These are phyloP conservation scores for Acrocephalus arundinaceus DNA, from an alignment of 2,113 vertebrate genomes.

Conservation along the genomic window DNA sequence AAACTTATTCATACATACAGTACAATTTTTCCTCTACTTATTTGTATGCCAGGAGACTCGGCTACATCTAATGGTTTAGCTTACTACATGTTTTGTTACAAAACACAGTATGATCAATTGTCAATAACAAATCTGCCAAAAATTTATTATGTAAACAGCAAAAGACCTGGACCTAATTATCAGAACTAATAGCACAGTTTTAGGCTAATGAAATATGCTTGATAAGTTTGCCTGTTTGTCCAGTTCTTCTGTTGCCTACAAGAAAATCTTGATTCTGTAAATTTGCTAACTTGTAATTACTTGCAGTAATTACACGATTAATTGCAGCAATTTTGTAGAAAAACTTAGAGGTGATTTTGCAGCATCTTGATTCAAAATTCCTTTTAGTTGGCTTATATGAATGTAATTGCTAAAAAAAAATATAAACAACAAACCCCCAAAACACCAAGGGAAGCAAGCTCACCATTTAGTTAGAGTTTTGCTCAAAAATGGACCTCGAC, in stretches of 20 bases:
- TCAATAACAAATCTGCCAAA: background rate
- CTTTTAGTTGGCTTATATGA: background rate
- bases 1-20: background rate
- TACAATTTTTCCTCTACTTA: background rate
- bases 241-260: background rate
- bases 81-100: background rate
- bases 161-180: background rate
- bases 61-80: background rate
- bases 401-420: background rate
- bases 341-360: background rate
- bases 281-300: background rate
- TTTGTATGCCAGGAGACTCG: background rate
- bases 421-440: background rate
- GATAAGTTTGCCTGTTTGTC: background rate
- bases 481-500: background rate
- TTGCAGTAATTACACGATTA: background rate
- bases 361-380: background rate
- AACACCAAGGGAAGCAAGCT: background rate
- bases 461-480: background rate
- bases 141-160: background rate
- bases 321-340: background rate
- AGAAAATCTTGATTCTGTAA: background rate
- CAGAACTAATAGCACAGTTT: background rate
- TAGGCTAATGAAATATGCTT: background rate
- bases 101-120: background rate